Conservation (phyloP, 2,888 invertebrate genomes). For the Helicoverpa assulta region DNA sequence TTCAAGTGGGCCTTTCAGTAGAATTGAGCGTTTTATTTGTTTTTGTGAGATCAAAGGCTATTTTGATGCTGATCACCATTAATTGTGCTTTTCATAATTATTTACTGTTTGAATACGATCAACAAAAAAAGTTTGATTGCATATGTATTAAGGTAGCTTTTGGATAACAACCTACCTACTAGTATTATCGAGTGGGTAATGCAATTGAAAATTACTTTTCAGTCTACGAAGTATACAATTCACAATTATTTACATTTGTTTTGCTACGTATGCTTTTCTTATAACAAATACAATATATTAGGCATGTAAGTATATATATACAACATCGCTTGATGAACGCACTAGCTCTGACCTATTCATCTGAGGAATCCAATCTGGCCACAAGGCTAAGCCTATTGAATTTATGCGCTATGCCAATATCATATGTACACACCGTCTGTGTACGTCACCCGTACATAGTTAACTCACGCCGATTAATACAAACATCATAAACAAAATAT, state of each 20-base stretch:
- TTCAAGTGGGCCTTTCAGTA: slow-evolving; percentile 18
- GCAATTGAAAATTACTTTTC: too few species aligned
- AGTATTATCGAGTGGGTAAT: too few species aligned
- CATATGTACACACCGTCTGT: slow-evolving; percentile 12
- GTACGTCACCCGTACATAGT: background rate
- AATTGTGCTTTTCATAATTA: slow-evolving; percentile 1
- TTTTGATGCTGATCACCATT: background rate
- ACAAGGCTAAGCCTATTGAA: slow-evolving; percentile 56
- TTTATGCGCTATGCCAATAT: slow-evolving; percentile 36
- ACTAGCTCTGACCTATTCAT: slow-evolving; percentile 43
- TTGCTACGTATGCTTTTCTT: background rate
- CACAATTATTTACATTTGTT: background rate
- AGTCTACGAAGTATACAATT: too few species aligned
- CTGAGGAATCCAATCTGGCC: slow-evolving; percentile 54
- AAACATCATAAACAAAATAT: slow-evolving; percentile 6
- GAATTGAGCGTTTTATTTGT: slow-evolving; percentile 7
- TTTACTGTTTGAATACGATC: background rate
- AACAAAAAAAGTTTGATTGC: too few species aligned
- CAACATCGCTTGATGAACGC: slow-evolving; percentile 7
- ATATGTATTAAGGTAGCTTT: too few species aligned
- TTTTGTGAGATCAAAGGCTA: slow-evolving; percentile 10
- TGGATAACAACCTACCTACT: too few species aligned
- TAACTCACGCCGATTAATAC: background rate
- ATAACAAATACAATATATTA: slow-evolving; percentile 4
- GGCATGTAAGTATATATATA: background rate